Conservation (phyloP, 1,140 invertebrate species). For the Periplaneta americana region DNA sequence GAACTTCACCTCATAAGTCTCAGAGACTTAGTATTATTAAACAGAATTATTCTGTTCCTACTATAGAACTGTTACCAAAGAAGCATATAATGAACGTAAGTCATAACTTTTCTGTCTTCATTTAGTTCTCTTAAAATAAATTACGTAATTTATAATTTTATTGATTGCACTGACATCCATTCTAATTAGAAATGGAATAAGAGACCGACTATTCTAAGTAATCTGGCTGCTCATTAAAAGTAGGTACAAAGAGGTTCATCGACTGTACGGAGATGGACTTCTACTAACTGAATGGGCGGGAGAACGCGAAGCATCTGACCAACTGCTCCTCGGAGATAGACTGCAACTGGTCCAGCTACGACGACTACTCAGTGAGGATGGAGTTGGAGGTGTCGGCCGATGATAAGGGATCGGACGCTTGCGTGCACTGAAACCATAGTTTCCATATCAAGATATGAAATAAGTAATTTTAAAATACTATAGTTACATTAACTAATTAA, state of each 20-base stretch:
- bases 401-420: constrained; percentile 21
- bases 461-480: no score
- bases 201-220: background rate
- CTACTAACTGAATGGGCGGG: constrained; percentile 1
- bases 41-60: no score
- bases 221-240: background rate
- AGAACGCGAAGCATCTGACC: constrained; percentile 10
- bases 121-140: background rate
- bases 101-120: background rate
- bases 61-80: no score
- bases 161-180: background rate
- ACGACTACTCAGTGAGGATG: constrained; percentile 11
- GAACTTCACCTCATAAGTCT: no score
- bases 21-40: no score
- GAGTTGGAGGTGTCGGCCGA: constrained; percentile 18
- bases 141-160: background rate
- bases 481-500: no score
- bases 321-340: constrained; percentile 8
- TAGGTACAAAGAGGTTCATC: background rate
- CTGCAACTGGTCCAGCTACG: constrained; percentile 4
- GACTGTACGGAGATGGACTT: constrained; percentile 15
- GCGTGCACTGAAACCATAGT: constrained; percentile 14
- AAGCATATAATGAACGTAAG: background rate
- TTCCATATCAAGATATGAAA: background rate
- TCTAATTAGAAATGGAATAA: background rate